These are phyloP conservation scores for Penaeus indicus DNA, from an alignment of 1,140 invertebrate genomes.

Conservation along the genomic window DNA sequence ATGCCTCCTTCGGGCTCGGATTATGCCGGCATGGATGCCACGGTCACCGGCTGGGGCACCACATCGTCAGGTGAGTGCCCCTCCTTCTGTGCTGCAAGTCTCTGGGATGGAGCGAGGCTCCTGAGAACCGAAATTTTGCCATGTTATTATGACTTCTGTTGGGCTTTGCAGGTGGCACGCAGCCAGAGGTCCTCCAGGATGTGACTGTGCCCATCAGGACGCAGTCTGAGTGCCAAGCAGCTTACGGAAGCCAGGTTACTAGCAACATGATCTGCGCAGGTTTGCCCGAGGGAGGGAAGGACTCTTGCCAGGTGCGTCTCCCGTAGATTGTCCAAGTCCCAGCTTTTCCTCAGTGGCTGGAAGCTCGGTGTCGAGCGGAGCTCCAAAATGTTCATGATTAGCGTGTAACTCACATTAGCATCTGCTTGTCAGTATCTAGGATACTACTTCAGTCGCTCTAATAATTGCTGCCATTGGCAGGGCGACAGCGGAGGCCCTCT, in stretches of 20 bases:
- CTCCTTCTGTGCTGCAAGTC: no score
- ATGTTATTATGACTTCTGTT: not conserved
- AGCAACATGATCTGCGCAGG: constrained; percentile 47
- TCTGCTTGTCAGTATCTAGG: no score
- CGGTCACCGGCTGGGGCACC: constrained; percentile 82
- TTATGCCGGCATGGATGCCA: constrained; percentile 68
- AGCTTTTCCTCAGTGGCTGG: no score
- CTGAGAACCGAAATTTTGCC: not conserved
- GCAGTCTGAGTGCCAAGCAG: not conserved
- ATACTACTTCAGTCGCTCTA: no score
- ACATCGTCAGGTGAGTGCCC: constrained; percentile 60
- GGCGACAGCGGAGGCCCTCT: constrained; percentile 40
- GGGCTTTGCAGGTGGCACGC: not conserved
- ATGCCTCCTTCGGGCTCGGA: constrained; percentile 26
- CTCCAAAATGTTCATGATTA: no score
- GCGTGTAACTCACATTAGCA: no score
- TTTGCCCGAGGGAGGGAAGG: not conserved
- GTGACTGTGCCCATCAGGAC: not conserved
- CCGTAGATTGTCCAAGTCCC: no score
- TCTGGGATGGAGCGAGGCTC: no score
- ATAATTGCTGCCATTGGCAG: not conserved
- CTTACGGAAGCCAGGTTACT: constrained; percentile 14
- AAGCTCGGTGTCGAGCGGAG: no score
- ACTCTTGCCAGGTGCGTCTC: constrained; percentile 39
- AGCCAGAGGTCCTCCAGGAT: not conserved